A percentile compares a stretch with the other conserved stretches of the same genome.
phyloP scores from a whole-genome alignment of 1,140 invertebrate genomes.

The Neocloeon triangulifer region DNA sequence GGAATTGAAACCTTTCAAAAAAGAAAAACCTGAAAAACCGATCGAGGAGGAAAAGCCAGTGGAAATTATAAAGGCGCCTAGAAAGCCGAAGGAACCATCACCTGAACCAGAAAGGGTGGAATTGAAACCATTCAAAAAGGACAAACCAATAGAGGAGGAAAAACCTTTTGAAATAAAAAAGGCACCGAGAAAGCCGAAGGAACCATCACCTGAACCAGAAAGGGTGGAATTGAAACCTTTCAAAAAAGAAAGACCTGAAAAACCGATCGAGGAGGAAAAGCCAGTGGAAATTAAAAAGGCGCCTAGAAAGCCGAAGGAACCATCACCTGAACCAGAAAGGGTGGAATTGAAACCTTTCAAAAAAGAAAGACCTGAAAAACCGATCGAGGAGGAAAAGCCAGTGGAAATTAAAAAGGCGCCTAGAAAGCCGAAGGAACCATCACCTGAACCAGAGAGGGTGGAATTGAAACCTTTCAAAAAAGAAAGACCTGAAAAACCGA shows the following conservation, averaged over 20 bases:
- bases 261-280: slow-evolving; percentile 11
- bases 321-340: slow-evolving; percentile 16
- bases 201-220: slow-evolving; percentile 8
- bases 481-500: slow-evolving; percentile 1
- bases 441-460: slow-evolving; percentile 7
- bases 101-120: slow-evolving; percentile 7
- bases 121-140: slow-evolving; percentile 8
- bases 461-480: slow-evolving; percentile 8
- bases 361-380: slow-evolving; percentile 6
- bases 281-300: slow-evolving; percentile 13
- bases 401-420: slow-evolving; percentile 6
- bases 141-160: slow-evolving; percentile 8
- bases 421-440: slow-evolving; percentile 8
- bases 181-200: slow-evolving; percentile 7
- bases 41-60: slow-evolving; percentile 5
- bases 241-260: slow-evolving; percentile 14
- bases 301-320: neutral
- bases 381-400: slow-evolving; percentile 6
- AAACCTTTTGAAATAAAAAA: too few species aligned
- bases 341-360: slow-evolving; percentile 5
- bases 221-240: slow-evolving; percentile 13
- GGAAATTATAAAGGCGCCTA: slow-evolving; percentile 6
- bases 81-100: slow-evolving; percentile 8
- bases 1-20: slow-evolving; percentile 5
- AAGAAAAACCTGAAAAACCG: slow-evolving; percentile 7